These are phyloP conservation scores for Gnathonemus longibarbis DNA, from an alignment of 2,113 vertebrate genomes.

Conservation along the genomic window DNA sequence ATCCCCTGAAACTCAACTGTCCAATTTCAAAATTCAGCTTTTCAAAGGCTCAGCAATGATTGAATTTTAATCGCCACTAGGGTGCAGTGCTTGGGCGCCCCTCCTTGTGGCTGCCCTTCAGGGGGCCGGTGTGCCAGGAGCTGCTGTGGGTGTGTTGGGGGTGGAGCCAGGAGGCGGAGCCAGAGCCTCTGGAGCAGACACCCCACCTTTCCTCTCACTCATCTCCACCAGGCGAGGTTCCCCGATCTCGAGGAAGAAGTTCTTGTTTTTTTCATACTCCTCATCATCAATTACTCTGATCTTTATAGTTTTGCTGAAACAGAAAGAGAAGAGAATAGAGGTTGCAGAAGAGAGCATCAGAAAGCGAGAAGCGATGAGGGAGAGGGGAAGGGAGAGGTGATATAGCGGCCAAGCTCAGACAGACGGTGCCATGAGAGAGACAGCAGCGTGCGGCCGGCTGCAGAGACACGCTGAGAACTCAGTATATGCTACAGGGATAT, in stretches of 20 bases:
- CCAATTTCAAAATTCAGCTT: neutral
- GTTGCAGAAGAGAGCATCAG: conserved; percentile 39
- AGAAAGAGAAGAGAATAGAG: conserved; percentile 65
- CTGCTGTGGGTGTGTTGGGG: neutral
- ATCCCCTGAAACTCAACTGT: neutral
- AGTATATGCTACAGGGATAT: neutral
- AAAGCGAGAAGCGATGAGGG: conserved; percentile 24
- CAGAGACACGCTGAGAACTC: neutral
- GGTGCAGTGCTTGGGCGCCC: neutral
- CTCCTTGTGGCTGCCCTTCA: conserved; percentile 5
- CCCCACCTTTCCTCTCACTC: conserved; percentile 98
- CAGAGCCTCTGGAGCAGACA: conserved; percentile 50
- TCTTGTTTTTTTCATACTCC: conserved; percentile 99
- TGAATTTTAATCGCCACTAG: neutral
- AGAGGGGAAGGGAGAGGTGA: conserved; percentile 25
- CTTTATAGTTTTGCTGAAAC: conserved; percentile 89
- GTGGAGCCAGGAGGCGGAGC: conserved; percentile 41
- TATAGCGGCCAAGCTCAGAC: neutral
- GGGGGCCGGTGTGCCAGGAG: neutral
- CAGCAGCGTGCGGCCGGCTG: neutral
- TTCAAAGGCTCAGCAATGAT: neutral
- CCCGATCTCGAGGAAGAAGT: conserved; percentile 91
- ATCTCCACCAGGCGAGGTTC: conserved; percentile 92
- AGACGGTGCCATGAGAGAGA: neutral
- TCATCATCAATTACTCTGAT: conserved; percentile 98